Evolutionary conservation across 2,888 invertebrate genomes (phyloP), one percentile per base, ranked within the genome.

Genomic region (Molanna angustata): DNA sequence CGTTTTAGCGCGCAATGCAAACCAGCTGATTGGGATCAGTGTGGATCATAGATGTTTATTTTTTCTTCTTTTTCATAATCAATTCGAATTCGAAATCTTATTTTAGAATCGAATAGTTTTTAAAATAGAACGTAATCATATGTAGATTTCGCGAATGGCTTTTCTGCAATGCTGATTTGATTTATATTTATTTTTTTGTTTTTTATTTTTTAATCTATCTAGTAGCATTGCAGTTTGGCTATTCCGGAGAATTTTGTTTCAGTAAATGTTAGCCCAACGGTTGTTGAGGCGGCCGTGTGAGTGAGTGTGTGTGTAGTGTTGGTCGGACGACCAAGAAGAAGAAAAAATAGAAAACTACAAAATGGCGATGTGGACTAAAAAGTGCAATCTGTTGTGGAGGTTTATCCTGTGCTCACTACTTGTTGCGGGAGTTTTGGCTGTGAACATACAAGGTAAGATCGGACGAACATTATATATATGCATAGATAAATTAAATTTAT

Each of bases 301-400:
- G 74, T 72, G 75, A 70, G 76, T 67, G 72, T n/a, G 73, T 70
- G 72, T 69, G 69, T 70, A 45, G 53, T 54, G 52, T 52, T 48
- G 51, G 51, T 54, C 51, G 75, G 71, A 72, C 73, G 70, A 64
- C 65, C 54, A 50, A 50, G 44, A 43, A 42, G 16, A 19, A 16
- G 33, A 41, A 53, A 49, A 49, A 49, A 43, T 22, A 35, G 13
- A 11, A 37, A 47, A 47, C 47, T 47, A 47, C 44, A 56, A 58
- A 53, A 59, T 59, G 56, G 57, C 56, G 50, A 75, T 76, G 77
- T 74, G 76, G 76, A 76, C 72, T 70, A 70, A 71, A 67, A 72
- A 72, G 68, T 70, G 71, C 64, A 71, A 68, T 68, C n/a, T n/a
- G n/a, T 64, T 73, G 71, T 76, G 76, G 76, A 73, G 76, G 74